Evolutionary conservation across 2,113 vertebrate genomes (phyloP), one percentile per base, ranked within the genome.

Genomic region (Microcebus griseorufus): DNA sequence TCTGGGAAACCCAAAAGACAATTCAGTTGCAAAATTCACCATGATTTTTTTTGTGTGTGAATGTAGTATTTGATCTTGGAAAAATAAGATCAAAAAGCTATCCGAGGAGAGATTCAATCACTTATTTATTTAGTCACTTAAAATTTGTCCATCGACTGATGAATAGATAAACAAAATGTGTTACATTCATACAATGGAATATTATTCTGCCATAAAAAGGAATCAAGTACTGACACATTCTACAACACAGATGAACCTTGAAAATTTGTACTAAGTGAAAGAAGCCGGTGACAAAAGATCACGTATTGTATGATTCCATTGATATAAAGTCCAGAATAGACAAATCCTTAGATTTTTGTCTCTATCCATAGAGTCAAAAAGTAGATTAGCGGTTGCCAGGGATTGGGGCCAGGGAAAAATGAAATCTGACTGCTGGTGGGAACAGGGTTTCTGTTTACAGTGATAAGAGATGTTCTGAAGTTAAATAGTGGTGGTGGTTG

Each of bases 401-500:
- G 67, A 6, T 62, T 73, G 32, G 79, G 55, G 7, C 9, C 9
- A 39, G 2, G 17, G 6, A 29, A 4, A 16, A 62, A 53, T 3
- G 25, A 75, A 23, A 4, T 32, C 7, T 2, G 2, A 22, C 32
- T 51, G 39, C 1, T 9, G 1, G 2, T 6, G 25, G n/a, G 16
- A 80, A 9, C 0, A 32, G 9, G 11, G 22, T 23, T 62, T 51
- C 23, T 25, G 48, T n/a, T 29, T 32, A 8, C 6, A 3, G 11
- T 13, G 12, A 23, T 7, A 9, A 32, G 27, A 39, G 18, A 39
- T 6, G 25, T 18, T 29, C 58, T 42, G n/a, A 65, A 22, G 18
- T 34, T 42, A 62, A 75, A 22, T 4, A 7, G 0, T 10, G 5
- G 5, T 51, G 4, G 1, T 6, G 27, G 4, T 9, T 12, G 42